Percentiles rank a stretch among this genome's conserved stretches.
phyloP scores from a whole-genome alignment of 2,888 invertebrate species.

The Dioctria rufipes region DNA sequence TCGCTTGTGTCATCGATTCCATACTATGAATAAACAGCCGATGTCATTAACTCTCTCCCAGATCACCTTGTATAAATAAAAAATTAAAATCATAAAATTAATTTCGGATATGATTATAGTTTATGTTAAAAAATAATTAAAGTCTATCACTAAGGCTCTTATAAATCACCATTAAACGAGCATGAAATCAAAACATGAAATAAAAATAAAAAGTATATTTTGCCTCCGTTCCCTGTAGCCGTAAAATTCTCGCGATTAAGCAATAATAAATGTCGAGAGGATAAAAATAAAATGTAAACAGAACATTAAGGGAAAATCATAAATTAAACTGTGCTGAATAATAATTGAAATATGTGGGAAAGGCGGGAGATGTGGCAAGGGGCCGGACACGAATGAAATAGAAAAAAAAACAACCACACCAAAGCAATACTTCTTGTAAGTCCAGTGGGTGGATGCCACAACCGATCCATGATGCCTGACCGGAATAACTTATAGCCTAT shows the following conservation, averaged over 20 bases:
- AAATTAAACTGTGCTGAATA: constrained; percentile 23
- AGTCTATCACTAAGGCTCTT: not conserved
- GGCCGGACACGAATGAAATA: not conserved
- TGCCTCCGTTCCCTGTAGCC: not conserved
- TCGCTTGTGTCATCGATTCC: too few species aligned
- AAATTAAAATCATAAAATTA: too few species aligned
- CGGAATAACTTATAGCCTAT: constrained; percentile 5
- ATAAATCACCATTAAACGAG: constrained; percentile 15
- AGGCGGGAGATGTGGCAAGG: not conserved
- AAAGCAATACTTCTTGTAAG: not conserved
- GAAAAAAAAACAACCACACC: constrained; percentile 2
- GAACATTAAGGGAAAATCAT: constrained; percentile 33
- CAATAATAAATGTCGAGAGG: constrained; percentile 40
- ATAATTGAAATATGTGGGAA: not conserved
- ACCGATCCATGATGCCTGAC: constrained; percentile 13
- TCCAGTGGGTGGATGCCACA: constrained; percentile 32
- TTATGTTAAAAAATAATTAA: not conserved
- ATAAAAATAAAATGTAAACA: constrained; percentile 49
- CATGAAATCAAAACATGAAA: not conserved
- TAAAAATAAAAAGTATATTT: not conserved
- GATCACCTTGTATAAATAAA: too few species aligned
- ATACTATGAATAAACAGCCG: too few species aligned
- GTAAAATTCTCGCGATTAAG: constrained; percentile 9
- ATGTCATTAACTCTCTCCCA: too few species aligned
- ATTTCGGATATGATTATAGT: too few species aligned